Percentiles rank a stretch among this genome's conserved stretches.
phyloP scores from a whole-genome alignment of 2,113 vertebrate species.

The Melanostigma gelatinosum region DNA sequence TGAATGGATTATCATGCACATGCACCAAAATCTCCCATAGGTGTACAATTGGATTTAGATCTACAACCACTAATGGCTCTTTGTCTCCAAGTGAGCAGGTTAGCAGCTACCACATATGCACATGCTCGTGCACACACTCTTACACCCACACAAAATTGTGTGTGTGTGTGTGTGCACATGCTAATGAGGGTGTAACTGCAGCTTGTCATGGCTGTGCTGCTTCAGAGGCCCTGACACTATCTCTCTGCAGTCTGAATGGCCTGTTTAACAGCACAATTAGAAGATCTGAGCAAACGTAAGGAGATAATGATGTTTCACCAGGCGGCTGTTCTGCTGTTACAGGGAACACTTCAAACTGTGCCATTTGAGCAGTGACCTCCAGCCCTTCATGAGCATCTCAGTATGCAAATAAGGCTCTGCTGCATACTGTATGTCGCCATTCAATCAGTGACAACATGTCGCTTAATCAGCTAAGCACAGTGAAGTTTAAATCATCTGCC shows the following conservation, averaged over 20 bases:
- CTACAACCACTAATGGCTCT: too few relatives aligned
- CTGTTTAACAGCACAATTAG: slow-evolving; percentile 48
- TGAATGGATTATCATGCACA: neutral
- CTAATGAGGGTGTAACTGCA: slow-evolving; percentile 58
- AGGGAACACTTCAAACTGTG: slow-evolving; percentile 42
- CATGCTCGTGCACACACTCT: too few relatives aligned
- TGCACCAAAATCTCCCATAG: neutral
- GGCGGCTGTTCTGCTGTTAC: slow-evolving; percentile 23
- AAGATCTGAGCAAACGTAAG: slow-evolving; percentile 36
- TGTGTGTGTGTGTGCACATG: slow-evolving; percentile 18
- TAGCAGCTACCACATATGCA: too few relatives aligned
- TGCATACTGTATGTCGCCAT: neutral
- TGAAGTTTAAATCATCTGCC: neutral
- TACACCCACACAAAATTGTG: neutral
- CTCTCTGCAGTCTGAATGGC: slow-evolving; percentile 20
- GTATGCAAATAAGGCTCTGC: neutral
- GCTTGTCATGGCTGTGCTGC: slow-evolving; percentile 21
- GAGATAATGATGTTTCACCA: slow-evolving; percentile 57
- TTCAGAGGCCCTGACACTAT: slow-evolving; percentile 22
- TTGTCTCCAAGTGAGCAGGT: too few relatives aligned
- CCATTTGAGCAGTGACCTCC: slow-evolving; percentile 39
- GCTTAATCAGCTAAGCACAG: neutral
- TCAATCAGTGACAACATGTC: neutral
- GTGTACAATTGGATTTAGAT: neutral
- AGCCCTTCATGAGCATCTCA: slow-evolving; percentile 8